Conservation (phyloP, 2,888 invertebrate species). For the Adineta ricciae region DNA sequence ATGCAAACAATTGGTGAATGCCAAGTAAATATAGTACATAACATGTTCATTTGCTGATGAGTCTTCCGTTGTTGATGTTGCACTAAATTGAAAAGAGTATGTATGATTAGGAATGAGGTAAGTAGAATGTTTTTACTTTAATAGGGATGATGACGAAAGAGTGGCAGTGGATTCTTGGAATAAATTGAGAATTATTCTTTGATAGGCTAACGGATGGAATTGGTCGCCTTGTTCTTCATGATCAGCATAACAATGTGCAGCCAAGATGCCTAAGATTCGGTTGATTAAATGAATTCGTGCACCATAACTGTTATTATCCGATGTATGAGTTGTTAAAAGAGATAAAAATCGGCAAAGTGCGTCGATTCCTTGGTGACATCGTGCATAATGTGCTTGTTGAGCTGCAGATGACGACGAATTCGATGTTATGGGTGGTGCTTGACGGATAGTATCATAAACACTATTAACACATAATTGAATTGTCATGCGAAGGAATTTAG, state of each 20-base stretch:
- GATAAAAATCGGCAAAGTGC: conserved; percentile 14
- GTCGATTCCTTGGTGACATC: conserved; percentile 14
- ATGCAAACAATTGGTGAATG: conserved; percentile 31
- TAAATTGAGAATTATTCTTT: conserved; percentile 85
- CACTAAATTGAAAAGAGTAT: not conserved
- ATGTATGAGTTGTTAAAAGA: conserved; percentile 18
- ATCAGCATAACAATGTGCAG: conserved; percentile 14
- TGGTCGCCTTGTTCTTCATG: conserved; percentile 18
- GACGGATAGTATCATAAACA: conserved; percentile 4
- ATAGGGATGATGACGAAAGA: not conserved
- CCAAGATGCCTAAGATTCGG: not conserved
- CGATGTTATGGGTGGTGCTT: not conserved
- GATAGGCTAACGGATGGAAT: conserved; percentile 57
- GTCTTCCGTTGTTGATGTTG: not conserved
- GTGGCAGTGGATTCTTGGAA: conserved; percentile 68
- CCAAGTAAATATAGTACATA: conserved; percentile 25
- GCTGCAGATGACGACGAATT: not conserved
- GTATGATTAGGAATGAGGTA: too few relatives aligned
- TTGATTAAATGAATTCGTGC: conserved; percentile 15
- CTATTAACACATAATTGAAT: conserved; percentile 21
- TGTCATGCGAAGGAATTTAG: conserved; percentile 74
- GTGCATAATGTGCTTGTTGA: conserved; percentile 6
- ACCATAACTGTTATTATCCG: not conserved
- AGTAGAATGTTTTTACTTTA: too few relatives aligned
- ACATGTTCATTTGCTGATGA: conserved; percentile 19